Percentiles rank a stretch among this genome's conserved stretches.
Evolutionary conservation across 2,888 invertebrate genomes (phyloP).

Genomic region (Trichogramma evanescens): DNA sequence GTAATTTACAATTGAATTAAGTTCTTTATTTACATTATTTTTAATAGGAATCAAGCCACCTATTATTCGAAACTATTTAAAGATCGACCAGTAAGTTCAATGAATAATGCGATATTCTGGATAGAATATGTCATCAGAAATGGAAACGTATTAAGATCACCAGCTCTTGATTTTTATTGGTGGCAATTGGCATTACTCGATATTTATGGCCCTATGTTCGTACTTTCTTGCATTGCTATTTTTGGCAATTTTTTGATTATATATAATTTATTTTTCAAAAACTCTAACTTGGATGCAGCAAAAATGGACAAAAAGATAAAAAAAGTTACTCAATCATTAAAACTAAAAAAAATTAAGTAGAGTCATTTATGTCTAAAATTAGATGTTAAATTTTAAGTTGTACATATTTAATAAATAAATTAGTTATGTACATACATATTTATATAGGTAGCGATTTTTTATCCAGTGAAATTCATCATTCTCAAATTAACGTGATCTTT

Average conservation of each 20-base stretch:
- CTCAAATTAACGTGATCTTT: too few species aligned
- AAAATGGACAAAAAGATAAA: neutral
- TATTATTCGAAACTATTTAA: conserved; percentile 25
- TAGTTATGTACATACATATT: too few species aligned
- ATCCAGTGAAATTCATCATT: too few species aligned
- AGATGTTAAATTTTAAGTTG: neutral
- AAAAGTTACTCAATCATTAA: neutral
- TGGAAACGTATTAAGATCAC: conserved; percentile 30
- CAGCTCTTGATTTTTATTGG: conserved; percentile 28
- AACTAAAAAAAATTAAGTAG: neutral
- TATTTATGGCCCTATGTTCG: conserved; percentile 25
- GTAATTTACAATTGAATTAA: neutral
- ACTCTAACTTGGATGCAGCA: too few species aligned
- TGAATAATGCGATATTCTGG: conserved; percentile 33
- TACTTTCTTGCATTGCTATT: neutral
- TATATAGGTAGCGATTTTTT: too few species aligned
- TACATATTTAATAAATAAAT: neutral
- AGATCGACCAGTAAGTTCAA: conserved; percentile 31
- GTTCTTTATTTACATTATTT: neutral
- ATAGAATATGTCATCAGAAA: conserved; percentile 36
- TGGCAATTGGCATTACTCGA: conserved; percentile 34
- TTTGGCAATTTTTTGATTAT: neutral
- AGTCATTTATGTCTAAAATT: neutral
- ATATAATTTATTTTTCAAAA: neutral
- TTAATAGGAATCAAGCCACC: conserved; percentile 19